A percentile compares a stretch with the other conserved stretches of the same genome.
phyloP scores from a whole-genome alignment of 2,888 invertebrate species.

The Linnaemya tessellans region DNA sequence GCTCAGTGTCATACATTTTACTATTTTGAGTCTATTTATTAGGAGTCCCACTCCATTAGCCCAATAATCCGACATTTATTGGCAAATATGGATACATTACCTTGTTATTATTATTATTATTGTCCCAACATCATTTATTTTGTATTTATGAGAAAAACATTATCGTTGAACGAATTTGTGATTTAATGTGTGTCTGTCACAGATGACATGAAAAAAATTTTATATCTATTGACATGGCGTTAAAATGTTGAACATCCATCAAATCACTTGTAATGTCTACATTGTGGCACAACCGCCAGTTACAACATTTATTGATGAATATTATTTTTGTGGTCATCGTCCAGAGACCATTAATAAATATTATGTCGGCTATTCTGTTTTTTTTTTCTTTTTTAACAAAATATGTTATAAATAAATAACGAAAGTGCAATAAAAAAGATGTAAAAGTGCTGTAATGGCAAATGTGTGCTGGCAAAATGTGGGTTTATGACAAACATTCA shows the following conservation, averaged over 20 bases:
- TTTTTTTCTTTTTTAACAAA: background rate
- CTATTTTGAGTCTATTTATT: too few relatives aligned
- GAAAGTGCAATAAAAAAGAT: background rate
- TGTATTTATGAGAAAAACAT: background rate
- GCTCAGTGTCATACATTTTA: too few relatives aligned
- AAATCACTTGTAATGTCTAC: constrained; percentile 32
- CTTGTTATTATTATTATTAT: background rate
- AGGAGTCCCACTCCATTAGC: too few relatives aligned
- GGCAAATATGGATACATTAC: background rate
- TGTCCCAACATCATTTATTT: background rate
- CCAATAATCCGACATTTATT: background rate
- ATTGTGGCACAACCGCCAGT: constrained; percentile 39
- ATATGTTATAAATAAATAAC: constrained; percentile 34
- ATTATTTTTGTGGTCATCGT: constrained; percentile 16
- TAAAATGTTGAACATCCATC: constrained; percentile 47
- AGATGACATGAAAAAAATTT: background rate
- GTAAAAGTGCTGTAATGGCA: background rate
- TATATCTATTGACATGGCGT: constrained; percentile 18
- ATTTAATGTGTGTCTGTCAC: background rate
- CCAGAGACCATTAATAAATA: constrained; percentile 13
- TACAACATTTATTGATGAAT: constrained; percentile 37
- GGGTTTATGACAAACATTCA: background rate
- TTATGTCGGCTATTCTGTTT: constrained; percentile 20
- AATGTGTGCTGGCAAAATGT: background rate
- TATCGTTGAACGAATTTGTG: background rate